Evolutionary conservation across 2,797 vertebrate species (phyloP), one percentile per base, ranked within the genome.

Genomic region (Sebastes paucispinis): DNA sequence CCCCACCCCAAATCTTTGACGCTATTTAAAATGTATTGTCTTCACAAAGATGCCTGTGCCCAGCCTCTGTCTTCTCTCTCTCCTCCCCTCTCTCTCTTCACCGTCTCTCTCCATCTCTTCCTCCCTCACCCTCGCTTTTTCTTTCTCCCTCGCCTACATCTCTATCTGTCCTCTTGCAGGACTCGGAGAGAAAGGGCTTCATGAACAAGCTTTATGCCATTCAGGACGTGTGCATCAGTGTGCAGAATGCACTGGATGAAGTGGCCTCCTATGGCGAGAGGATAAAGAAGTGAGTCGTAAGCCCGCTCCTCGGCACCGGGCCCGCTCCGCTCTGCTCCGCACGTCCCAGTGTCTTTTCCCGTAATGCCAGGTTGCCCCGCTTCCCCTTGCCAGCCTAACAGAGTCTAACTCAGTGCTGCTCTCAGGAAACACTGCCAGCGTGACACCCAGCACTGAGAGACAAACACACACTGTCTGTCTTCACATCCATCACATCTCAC

Each of bases 131-230:
- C 89, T 59, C 10, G 4, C 79, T 84, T 85, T 85, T 91, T 47
- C 80, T 90, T 69, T 86, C 76, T 85, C 78, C 75, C 68, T 82
- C 59, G 84, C 77, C 84, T 85, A 87, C 87, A 90, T 88, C 90
- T 92, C 89, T 92, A 92, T 93, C 92, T 93, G 87, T 92, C 84
- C 88, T 87, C 84, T 89, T 94, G 93, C 93, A 99, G 98, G 98
- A 99, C 90, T 94, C 96, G n/a, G 98, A 99, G 94, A 98, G 97
- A 94, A 99, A 98, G 90, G 97, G 98, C 90, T 98, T 99, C 96
- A 98, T 99, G 94, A 97, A 98, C 95, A 99, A 98, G 96, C 96
- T 99, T 83, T 99, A 98, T 93, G 98, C 97, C 94, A 98, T 99
- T 95, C 98, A 99, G 94, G 98, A 99, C 90, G 98, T 99, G 87